phyloP scores from a whole-genome alignment of 2,888 invertebrate genomes.

The Heliconius ethilla region DNA sequence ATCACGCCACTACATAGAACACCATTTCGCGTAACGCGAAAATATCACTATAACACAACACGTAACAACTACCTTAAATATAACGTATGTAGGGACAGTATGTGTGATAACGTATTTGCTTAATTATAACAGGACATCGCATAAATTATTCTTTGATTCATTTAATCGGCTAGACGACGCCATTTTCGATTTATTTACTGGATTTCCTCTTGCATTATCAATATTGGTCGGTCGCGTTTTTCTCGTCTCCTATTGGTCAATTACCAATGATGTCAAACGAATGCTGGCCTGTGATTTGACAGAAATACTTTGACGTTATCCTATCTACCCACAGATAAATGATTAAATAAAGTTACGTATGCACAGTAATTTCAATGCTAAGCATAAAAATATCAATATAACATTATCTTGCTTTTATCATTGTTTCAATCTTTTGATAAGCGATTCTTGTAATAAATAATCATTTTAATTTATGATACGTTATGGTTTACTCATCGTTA shows the following conservation, averaged over 20 bases:
- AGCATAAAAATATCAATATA: slow-evolving; percentile 1
- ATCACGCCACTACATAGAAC: slow-evolving; percentile 65
- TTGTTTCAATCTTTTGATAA: slow-evolving; percentile 7
- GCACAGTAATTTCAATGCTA: neutral
- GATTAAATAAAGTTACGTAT: slow-evolving; percentile 22
- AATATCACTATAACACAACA: slow-evolving; percentile 49
- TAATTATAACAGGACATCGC: slow-evolving; percentile 48
- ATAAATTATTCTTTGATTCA: slow-evolving; percentile 66
- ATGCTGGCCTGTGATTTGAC: slow-evolving; percentile 31
- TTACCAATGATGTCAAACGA: slow-evolving; percentile 33
- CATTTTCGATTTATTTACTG: slow-evolving; percentile 73
- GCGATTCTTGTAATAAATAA: slow-evolving; percentile 1
- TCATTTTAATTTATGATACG: neutral
- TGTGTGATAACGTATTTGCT: slow-evolving; percentile 42
- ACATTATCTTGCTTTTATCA: slow-evolving; percentile 9
- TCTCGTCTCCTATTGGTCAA: slow-evolving; percentile 31
- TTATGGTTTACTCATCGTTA: neutral
- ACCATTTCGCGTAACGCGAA: slow-evolving; percentile 58
- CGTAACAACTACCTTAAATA: slow-evolving; percentile 51
- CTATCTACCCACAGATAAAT: slow-evolving; percentile 29
- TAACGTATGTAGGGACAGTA: slow-evolving; percentile 45
- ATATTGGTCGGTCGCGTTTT: slow-evolving; percentile 37
- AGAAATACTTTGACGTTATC: slow-evolving; percentile 34
- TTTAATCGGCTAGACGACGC: slow-evolving; percentile 79
- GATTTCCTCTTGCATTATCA: slow-evolving; percentile 46